phyloP scores from a whole-genome alignment of 2,888 invertebrate genomes.

The Drosophila anomalata region DNA sequence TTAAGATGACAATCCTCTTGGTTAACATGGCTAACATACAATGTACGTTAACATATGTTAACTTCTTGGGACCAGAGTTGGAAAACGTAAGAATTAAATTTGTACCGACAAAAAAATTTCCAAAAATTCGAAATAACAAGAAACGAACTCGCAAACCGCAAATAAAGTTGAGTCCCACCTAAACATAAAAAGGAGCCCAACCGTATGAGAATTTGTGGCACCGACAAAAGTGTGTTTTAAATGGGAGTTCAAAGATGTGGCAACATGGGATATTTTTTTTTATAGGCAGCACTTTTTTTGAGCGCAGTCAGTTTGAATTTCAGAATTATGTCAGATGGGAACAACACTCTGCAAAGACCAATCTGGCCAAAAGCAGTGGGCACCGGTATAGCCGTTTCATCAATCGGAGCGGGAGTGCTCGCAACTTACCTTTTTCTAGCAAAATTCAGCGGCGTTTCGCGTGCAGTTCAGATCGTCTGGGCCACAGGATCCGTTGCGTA shows the following conservation, averaged over 20 bases:
- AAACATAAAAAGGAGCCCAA: too few species aligned
- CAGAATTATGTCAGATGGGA: not conserved
- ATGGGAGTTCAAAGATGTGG: too few species aligned
- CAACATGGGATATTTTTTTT: not conserved
- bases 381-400: conserved; percentile 9
- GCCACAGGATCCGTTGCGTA: conserved; percentile 1
- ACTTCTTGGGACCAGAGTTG: too few species aligned
- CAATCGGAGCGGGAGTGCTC: not conserved
- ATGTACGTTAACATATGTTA: too few species aligned
- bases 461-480: conserved; percentile 10
- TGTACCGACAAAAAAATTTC: too few species aligned
- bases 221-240: not conserved
- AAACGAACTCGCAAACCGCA: too few species aligned
- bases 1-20: not conserved
- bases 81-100: too few species aligned
- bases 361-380: conserved; percentile 3
- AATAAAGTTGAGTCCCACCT: too few species aligned
- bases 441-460: not conserved
- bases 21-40: too few species aligned
- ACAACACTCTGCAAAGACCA: not conserved
- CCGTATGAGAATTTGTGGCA: not conserved
- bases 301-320: conserved; percentile 10
- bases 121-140: too few species aligned
- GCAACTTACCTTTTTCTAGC: conserved; percentile 14
- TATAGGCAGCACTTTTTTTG: not conserved